Percentiles rank a stretch among this genome's conserved stretches.
Conservation (phyloP, 2,113 vertebrate species). For the Lepidothrix coronata region DNA sequence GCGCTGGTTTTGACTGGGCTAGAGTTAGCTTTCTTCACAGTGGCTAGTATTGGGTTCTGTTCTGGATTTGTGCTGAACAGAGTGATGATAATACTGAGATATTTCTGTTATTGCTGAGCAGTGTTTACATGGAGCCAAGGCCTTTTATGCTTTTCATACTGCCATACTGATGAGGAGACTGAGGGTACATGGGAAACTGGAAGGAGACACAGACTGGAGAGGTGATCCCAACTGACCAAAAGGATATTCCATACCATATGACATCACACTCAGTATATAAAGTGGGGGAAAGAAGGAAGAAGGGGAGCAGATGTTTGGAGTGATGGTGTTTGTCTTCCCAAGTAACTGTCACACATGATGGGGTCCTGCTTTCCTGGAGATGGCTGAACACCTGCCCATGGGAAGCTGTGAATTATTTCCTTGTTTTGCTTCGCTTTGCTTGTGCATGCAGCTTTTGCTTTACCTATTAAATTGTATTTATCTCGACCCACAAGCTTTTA, state of each 20-base stretch:
- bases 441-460: not conserved
- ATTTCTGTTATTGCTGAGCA: not conserved
- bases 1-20: not conserved
- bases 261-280: not conserved
- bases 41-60: not conserved
- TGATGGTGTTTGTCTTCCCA: not conserved
- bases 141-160: not conserved
- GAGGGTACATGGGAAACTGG: not conserved
- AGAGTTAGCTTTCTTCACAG: not conserved
- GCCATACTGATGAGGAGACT: not conserved
- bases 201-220: rapidly evolving
- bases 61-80: not conserved
- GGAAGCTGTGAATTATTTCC: not conserved
- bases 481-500: not conserved
- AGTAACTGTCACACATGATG: rapidly evolving
- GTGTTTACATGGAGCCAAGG: not conserved
- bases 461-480: not conserved
- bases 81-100: not conserved
- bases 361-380: not conserved
- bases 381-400: not conserved
- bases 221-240: not conserved
- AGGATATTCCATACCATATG: not conserved
- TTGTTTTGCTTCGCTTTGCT: not conserved
- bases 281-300: not conserved
- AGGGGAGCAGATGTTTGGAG: not conserved